These are phyloP conservation scores for Pseudorectes ferrugineus DNA, from an alignment of 2,113 vertebrate species.

Conservation along the genomic window DNA sequence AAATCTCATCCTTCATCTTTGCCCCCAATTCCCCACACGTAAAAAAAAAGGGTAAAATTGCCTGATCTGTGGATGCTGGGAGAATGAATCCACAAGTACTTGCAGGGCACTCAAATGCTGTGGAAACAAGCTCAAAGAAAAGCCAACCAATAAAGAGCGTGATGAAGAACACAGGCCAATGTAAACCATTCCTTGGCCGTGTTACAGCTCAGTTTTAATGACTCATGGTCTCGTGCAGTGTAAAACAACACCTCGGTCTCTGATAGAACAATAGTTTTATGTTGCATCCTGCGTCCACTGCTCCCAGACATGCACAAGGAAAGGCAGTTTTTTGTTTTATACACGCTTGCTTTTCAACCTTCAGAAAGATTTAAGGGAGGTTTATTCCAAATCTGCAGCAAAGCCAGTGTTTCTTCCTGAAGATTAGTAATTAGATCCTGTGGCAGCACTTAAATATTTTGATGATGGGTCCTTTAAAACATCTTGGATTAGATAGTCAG, in stretches of 20 bases:
- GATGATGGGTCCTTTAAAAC: conserved; percentile 22
- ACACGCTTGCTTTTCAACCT: background rate
- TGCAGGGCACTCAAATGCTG: background rate
- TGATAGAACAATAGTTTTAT: background rate
- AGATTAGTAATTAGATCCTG: conserved; percentile 47
- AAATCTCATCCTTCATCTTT: background rate
- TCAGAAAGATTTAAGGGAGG: background rate
- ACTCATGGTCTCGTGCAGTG: background rate
- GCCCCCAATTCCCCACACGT: background rate
- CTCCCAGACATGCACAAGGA: background rate
- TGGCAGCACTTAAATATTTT: conserved; percentile 10
- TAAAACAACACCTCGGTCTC: background rate
- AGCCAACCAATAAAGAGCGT: background rate
- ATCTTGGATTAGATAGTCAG: conserved; percentile 36
- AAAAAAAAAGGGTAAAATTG: background rate
- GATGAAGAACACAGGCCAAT: background rate
- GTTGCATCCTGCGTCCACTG: background rate
- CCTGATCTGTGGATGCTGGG: background rate
- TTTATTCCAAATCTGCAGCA: background rate
- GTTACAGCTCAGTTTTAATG: background rate
- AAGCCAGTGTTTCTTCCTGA: conserved; percentile 4
- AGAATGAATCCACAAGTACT: background rate
- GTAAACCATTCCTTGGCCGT: background rate
- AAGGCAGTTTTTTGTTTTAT: background rate
- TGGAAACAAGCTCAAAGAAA: background rate